Evolutionary conservation across 2,888 invertebrate species (phyloP).

Genomic region (Morpho helenor): DNA sequence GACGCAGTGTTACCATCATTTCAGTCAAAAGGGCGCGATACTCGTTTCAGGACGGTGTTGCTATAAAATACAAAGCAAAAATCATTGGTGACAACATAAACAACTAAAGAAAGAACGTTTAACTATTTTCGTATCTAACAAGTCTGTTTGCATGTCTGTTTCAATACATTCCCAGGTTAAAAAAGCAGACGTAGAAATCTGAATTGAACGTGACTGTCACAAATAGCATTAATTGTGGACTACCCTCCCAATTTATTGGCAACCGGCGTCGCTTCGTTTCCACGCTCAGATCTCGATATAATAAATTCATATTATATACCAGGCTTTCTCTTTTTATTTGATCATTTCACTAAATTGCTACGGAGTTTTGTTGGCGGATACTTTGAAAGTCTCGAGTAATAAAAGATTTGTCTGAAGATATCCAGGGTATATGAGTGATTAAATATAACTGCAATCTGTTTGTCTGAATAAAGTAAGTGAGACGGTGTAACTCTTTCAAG

Average conservation of each 20-base stretch:
- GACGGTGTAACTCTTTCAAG: no score
- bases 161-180: no score
- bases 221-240: constrained; percentile 11
- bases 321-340: constrained; percentile 8
- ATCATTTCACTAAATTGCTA: constrained; percentile 6
- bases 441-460: neutral
- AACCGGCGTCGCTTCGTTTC: neutral
- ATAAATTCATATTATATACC: constrained; percentile 14
- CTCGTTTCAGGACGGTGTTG: no score
- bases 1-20: no score
- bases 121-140: no score
- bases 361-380: constrained; percentile 7
- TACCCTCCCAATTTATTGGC: constrained; percentile 3
- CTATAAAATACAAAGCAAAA: no score
- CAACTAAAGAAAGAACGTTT: no score
- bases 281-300: constrained; percentile 7
- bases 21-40: no score
- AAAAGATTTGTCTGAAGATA: constrained; percentile 1
- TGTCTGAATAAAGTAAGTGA: no score
- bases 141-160: no score
- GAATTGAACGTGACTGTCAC: neutral
- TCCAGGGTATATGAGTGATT: neutral
- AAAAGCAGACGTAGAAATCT: no score
- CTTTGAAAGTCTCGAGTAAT: constrained; percentile 1
- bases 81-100: no score